These are phyloP conservation scores for Ephestia elutella DNA, from an alignment of 1,140 invertebrate species.

Conservation along the genomic window DNA sequence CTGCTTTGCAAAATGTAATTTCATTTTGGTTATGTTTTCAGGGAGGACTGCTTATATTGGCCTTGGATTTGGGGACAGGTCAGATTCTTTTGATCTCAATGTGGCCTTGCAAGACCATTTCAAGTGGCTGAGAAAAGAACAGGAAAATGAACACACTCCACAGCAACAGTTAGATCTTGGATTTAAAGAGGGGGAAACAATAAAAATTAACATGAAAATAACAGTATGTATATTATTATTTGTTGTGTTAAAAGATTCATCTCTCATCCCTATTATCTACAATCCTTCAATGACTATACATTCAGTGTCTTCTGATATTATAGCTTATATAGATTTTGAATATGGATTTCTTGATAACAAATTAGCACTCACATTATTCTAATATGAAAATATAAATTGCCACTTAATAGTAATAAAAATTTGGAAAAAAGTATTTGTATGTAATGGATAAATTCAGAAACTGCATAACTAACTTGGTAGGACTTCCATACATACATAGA, in stretches of 20 bases:
- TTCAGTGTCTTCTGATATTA: no score
- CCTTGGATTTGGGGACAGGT: slow-evolving; percentile 96
- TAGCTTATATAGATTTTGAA: no score
- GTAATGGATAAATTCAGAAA: no score
- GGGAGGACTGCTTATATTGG: slow-evolving; percentile 98
- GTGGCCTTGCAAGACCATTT: slow-evolving; percentile 99
- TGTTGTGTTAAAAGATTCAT: background rate
- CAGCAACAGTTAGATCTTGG: slow-evolving; percentile 94
- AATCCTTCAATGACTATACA: no score
- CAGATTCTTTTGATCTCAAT: slow-evolving; percentile 99
- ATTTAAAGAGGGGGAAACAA: slow-evolving; percentile 98
- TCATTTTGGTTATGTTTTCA: slow-evolving; percentile 49
- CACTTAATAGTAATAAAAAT: no score
- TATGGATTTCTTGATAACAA: no score
- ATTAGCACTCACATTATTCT: no score
- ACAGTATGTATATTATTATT: slow-evolving; percentile 79
- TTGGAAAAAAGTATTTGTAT: no score
- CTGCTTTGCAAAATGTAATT: no score
- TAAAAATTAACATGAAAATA: slow-evolving; percentile 99
- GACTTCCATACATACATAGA: no score
- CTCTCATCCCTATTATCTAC: slow-evolving; percentile 8
- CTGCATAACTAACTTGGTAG: no score
- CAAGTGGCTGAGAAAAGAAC: slow-evolving; percentile 95
- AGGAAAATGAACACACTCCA: slow-evolving; percentile 87
- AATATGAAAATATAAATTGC: no score